Evolutionary conservation across 2,113 vertebrate species (phyloP), one percentile per base, ranked within the genome.

Genomic region (Dermatemys mawii): DNA sequence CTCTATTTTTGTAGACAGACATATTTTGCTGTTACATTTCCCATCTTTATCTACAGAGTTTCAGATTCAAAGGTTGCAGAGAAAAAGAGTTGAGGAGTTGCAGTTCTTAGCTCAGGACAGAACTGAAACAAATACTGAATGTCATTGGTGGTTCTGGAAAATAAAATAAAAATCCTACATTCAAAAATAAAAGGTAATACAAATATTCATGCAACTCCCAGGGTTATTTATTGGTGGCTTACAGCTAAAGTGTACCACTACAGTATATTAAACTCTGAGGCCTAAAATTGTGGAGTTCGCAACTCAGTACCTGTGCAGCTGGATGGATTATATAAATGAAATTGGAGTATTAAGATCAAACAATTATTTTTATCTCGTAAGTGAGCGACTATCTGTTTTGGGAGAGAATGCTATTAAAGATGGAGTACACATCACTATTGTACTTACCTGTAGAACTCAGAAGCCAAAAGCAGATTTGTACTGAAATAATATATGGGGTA

Each of bases 111-210:
- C 6, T 19, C 60, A 0, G 54, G 86, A 1, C 22, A 51, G 81
- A 4, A 1, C 1, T 86, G 38, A 48, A 22, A 83, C 2, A 29
- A 0, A 76, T 6, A 86, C 51, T 49, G 14, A 82, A 2, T 0
- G 0, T 14, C 2, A 0, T 1, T 2, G 5, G 78, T 11, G 49
- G 38, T 21, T 0, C 0, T 5, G 2, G 10, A 51, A 41, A 44
- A 35, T 53, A 3, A 22, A 11, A 54, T n/a, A 2, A 1, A 1
- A 0, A 55, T 29, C 67, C 22, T 0, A 13, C 54, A 54, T 5
- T 32, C 16, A 4, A 11, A 53, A 50, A 2, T 48, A 29, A 38
- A 41, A 41, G 6, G 0, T 0, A 41, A n/a, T 7, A 29, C 6
- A 24, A 11, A 83, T 3, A 3, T 96, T 51, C 35, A 78, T 89